Evolutionary conservation across 1,140 invertebrate genomes (phyloP), one percentile per base, ranked within the genome.

Genomic region (Drosophila sechellia): DNA sequence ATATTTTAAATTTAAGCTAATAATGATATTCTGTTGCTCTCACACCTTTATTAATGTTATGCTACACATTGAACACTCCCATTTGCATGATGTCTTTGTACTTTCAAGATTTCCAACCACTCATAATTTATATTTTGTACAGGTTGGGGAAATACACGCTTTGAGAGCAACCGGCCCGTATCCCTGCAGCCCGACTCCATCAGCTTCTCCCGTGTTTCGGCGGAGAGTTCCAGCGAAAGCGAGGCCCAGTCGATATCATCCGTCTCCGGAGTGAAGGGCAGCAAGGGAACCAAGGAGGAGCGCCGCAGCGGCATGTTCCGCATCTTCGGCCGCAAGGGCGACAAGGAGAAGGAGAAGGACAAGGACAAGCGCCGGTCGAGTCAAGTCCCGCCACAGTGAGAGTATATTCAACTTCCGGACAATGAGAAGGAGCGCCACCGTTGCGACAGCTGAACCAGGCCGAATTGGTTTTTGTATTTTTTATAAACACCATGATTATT

Each of bases 231-330:
- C 20, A 92, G 92, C 66, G 92, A 92, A 63, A 92, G 91, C 55
- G 92, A 92, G 73, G 92, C 92, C 6, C 92, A 91, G 74, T 92
- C 90, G 10, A 92, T 91, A 50, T 92, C 90, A 49, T 92, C 90
- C 34, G 80, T 90, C 34, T 92, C 91, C 42, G 92, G 85, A 3
- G 91, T 92, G 11, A 92, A 92, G 68, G 90, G 91, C 57, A 91
- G 84, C 50, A 92, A 92, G 63, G 92, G 68, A 57, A 81, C 72
- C 43, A 92, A 92, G 63, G 92, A 92, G 45, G 91, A 92, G 52
- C 86, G 90, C 10, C 87, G 90, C 69, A 92, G 91, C 37, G 92
- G 91, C 34, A 85, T 92, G 73, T 92, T 92, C 75, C 84, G 92
- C 53, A 90, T 92, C 49, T 92, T 92, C 54, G 91, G 89, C 4